Evolutionary conservation across 2,113 vertebrate genomes (phyloP).

Genomic region (Etheostoma cragini): DNA sequence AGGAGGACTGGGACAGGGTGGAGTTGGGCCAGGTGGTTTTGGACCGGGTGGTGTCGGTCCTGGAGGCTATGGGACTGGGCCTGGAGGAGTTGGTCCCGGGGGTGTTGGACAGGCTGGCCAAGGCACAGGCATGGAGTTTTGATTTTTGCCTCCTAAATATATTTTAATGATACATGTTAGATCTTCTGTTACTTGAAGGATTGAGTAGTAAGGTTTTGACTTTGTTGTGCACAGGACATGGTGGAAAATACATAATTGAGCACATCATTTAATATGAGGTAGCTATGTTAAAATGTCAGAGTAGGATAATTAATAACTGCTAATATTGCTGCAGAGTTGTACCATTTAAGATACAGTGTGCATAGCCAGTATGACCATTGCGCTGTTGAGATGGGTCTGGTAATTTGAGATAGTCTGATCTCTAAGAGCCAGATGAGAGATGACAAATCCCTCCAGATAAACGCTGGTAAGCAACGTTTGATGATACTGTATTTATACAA

Average conservation of each 20-base stretch:
- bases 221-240: background rate
- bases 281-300: background rate
- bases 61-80: constrained; percentile 55
- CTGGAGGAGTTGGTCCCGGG: constrained; percentile 55
- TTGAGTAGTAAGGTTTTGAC: background rate
- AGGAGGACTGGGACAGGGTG: constrained; percentile 41
- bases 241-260: background rate
- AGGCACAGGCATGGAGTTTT: constrained; percentile 39
- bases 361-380: background rate
- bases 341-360: background rate
- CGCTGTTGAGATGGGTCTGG: too few relatives aligned
- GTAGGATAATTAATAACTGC: background rate
- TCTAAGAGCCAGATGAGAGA: background rate
- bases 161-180: background rate
- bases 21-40: constrained; percentile 52
- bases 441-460: background rate
- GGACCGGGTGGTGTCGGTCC: constrained; percentile 51
- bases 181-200: background rate
- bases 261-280: too few relatives aligned
- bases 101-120: constrained; percentile 48
- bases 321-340: background rate
- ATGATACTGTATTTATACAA: background rate
- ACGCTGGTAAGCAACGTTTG: background rate
- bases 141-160: background rate
- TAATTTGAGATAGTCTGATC: background rate